Conservation (phyloP, 1,140 invertebrate species). For the Atopsyche davidsoni region DNA sequence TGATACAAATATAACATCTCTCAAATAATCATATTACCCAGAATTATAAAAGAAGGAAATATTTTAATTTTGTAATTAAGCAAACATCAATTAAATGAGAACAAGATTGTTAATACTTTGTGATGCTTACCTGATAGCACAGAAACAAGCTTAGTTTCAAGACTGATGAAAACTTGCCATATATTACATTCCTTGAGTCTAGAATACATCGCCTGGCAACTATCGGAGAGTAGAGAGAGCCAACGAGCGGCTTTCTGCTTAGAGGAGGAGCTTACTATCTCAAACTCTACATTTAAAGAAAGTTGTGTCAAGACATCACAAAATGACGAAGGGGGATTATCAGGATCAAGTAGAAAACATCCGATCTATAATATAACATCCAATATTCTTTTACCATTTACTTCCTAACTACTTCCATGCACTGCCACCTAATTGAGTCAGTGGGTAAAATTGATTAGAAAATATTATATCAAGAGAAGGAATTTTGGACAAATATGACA, state of each 20-base stretch:
- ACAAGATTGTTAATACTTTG: slow-evolving; percentile 9
- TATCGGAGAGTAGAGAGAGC: slow-evolving; percentile 7
- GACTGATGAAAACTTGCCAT: slow-evolving; percentile 44
- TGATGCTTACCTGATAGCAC: slow-evolving; percentile 44
- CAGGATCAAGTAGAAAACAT: slow-evolving; percentile 17
- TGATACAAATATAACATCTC: too few relatives aligned
- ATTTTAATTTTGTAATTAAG: too few relatives aligned
- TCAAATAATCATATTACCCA: too few relatives aligned
- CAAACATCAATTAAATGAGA: slow-evolving; percentile 6
- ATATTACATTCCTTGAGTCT: slow-evolving; percentile 32
- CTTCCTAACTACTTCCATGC: background rate
- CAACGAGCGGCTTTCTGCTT: slow-evolving; percentile 7
- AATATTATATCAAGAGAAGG: too few relatives aligned
- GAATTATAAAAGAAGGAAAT: too few relatives aligned
- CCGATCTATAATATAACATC: slow-evolving; percentile 12
- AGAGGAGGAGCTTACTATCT: background rate
- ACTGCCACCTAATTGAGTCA: too few relatives aligned
- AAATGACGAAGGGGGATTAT: slow-evolving; percentile 13
- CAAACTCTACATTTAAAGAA: slow-evolving; percentile 1
- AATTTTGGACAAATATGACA: too few relatives aligned
- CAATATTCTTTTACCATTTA: background rate
- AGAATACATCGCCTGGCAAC: slow-evolving; percentile 12
- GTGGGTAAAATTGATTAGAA: too few relatives aligned
- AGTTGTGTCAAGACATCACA: slow-evolving; percentile 8
- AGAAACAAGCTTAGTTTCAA: slow-evolving; percentile 49